Evolutionary conservation across 2,113 vertebrate species (phyloP).

Genomic region (Chionodraco myersi): DNA sequence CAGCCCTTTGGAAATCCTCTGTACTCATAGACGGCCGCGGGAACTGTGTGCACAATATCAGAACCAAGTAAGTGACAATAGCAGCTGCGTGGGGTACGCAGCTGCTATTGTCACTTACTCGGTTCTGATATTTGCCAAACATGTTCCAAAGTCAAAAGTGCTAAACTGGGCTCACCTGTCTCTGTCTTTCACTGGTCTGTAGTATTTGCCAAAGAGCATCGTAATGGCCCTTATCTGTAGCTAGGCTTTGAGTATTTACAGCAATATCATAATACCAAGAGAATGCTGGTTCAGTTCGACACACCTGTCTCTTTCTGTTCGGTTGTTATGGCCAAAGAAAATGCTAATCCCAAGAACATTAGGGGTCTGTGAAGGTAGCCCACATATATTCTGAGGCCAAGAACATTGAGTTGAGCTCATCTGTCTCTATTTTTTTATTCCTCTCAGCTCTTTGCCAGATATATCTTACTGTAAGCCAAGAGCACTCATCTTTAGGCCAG

Average conservation of each 20-base stretch:
- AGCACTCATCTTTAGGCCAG: constrained; percentile 44
- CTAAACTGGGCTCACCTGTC: constrained; percentile 71
- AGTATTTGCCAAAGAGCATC: constrained; percentile 68
- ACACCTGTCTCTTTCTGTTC: constrained; percentile 59
- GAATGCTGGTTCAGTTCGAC: constrained; percentile 51
- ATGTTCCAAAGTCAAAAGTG: constrained; percentile 54
- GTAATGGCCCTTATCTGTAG: constrained; percentile 52
- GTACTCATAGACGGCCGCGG: constrained; percentile 25
- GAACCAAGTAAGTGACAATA: no score
- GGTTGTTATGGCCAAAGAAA: constrained; percentile 64
- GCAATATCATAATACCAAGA: constrained; percentile 63
- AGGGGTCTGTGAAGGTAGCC: constrained; percentile 38
- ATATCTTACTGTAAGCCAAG: constrained; percentile 49
- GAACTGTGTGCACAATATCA: no score
- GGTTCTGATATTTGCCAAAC: constrained; percentile 62
- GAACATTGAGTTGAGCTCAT: constrained; percentile 58
- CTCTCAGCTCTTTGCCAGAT: constrained; percentile 54
- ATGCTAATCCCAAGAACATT: constrained; percentile 39
- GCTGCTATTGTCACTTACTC: constrained; percentile 74
- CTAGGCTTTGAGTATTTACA: constrained; percentile 27
- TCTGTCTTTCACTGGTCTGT: constrained; percentile 65
- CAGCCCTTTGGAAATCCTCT: constrained; percentile 30
- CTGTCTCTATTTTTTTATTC: constrained; percentile 44
- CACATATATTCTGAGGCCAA: constrained; percentile 44
- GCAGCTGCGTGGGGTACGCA: constrained; percentile 17